Evolutionary conservation across 1,140 invertebrate species (phyloP).

Genomic region (Metaphire vulgaris): DNA sequence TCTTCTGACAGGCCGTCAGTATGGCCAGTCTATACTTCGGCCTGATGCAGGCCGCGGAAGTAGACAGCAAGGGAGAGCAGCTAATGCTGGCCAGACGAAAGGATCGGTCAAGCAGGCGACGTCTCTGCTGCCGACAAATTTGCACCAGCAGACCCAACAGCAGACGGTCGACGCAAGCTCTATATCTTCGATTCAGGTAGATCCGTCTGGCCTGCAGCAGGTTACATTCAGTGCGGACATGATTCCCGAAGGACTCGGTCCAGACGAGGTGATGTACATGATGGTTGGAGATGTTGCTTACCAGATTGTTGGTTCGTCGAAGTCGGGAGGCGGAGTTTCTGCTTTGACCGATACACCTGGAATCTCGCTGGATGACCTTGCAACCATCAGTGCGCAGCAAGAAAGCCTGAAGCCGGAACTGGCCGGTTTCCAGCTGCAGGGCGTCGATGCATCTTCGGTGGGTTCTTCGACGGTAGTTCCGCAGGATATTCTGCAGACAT

Average conservation of each 20-base stretch:
- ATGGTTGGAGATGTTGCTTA: conserved; percentile 20
- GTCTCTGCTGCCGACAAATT: no score
- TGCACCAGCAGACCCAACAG: neutral
- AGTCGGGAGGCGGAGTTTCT: conserved; percentile 12
- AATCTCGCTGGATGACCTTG: conserved; percentile 18
- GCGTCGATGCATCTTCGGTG: neutral
- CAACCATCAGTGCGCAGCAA: conserved; percentile 19
- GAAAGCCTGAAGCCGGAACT: conserved; percentile 14
- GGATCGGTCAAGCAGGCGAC: no score
- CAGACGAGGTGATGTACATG: conserved; percentile 19
- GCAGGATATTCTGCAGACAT: neutral
- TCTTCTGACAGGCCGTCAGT: no score
- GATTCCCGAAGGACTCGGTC: neutral
- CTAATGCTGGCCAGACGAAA: no score
- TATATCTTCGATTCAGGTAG: neutral
- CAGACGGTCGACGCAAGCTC: neutral
- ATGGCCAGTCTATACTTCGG: no score
- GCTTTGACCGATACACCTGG: neutral
- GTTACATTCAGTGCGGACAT: neutral
- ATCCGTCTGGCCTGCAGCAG: neutral
- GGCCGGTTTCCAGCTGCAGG: conserved; percentile 7
- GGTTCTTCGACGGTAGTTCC: neutral
- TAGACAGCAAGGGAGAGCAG: no score
- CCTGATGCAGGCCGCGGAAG: no score
- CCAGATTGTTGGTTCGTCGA: conserved; percentile 14